phyloP scores from a whole-genome alignment of 2,888 invertebrate species.

The Lymantria monacha region DNA sequence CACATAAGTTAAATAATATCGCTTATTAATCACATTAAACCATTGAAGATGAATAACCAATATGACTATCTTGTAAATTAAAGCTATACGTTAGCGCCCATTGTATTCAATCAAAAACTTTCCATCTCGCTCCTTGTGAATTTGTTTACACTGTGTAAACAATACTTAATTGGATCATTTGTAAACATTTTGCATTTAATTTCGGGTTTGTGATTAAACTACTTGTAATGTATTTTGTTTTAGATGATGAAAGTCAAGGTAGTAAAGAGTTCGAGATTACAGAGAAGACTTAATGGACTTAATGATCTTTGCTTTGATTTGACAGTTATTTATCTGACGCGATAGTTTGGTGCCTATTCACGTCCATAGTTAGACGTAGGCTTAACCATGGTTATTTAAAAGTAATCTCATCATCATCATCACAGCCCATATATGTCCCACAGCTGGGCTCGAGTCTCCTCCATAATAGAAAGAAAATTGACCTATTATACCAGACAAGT shows the following conservation, averaged over 20 bases:
- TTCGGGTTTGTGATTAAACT: constrained; percentile 4
- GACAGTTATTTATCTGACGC: background rate
- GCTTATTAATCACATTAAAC: too few species aligned
- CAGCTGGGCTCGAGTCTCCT: too few species aligned
- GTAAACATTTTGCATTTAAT: constrained; percentile 32
- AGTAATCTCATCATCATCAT: too few species aligned
- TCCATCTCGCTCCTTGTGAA: constrained; percentile 16
- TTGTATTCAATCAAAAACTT: constrained; percentile 29
- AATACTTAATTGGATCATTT: constrained; percentile 44
- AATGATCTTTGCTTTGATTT: background rate
- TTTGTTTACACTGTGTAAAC: constrained; percentile 28
- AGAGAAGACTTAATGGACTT: background rate
- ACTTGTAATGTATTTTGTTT: constrained; percentile 1
- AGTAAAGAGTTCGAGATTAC: background rate
- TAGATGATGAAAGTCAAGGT: constrained; percentile 3
- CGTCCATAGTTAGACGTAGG: too few species aligned
- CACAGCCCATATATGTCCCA: too few species aligned
- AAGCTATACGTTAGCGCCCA: constrained; percentile 22
- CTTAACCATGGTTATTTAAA: too few species aligned
- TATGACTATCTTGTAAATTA: constrained; percentile 1
- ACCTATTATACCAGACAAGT: too few species aligned
- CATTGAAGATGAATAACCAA: too few species aligned
- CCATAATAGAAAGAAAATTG: too few species aligned
- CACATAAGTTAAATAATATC: too few species aligned
- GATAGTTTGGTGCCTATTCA: too few species aligned